phyloP scores from a whole-genome alignment of 1,140 invertebrate species.

The Megalopta genalis region DNA sequence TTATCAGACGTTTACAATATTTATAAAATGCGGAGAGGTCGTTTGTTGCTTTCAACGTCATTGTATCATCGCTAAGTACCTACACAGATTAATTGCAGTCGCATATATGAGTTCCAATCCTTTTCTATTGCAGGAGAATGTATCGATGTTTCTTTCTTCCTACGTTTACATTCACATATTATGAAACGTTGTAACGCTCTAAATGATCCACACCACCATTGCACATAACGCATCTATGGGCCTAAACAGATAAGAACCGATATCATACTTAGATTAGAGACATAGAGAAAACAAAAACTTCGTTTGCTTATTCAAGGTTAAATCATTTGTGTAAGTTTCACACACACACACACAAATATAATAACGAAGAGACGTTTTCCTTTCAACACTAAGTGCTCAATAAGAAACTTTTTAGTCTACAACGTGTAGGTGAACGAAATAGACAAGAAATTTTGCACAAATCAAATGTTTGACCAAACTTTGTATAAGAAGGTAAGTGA shows the following conservation, averaged over 20 bases:
- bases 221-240: constrained; percentile 10
- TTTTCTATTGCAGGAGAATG: not conserved
- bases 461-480: constrained; percentile 52
- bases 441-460: constrained; percentile 51
- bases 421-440: constrained; percentile 25
- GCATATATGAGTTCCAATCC: not conserved
- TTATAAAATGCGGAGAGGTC: constrained; percentile 13
- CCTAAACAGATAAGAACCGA: constrained; percentile 7
- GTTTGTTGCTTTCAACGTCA: constrained; percentile 12
- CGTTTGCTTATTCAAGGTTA: constrained; percentile 18
- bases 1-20: not conserved
- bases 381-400: not conserved
- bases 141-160: not conserved
- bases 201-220: not conserved
- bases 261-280: constrained; percentile 3
- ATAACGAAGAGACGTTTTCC: not conserved
- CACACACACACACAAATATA: constrained; percentile 16
- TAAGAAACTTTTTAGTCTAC: constrained; percentile 32
- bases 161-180: constrained; percentile 2
- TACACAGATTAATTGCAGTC: not conserved
- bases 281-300: not conserved
- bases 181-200: not conserved
- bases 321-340: constrained; percentile 24
- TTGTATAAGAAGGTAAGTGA: constrained; percentile 32
- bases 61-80: constrained; percentile 8